Evolutionary conservation across 2,113 vertebrate species (phyloP), one percentile per base, ranked within the genome.

Genomic region (Chrysemys picta): DNA sequence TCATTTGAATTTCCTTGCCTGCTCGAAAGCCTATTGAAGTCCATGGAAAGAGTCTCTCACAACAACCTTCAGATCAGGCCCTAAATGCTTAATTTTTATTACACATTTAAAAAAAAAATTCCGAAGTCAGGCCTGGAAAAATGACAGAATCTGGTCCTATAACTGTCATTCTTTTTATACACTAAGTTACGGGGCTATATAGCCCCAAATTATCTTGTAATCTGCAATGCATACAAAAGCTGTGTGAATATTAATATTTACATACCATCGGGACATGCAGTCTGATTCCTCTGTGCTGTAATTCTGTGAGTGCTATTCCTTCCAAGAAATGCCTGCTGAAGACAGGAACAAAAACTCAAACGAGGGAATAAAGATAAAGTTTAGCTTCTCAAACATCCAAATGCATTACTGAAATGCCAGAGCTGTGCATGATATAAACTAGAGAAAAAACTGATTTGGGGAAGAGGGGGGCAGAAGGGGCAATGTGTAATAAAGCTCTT

Each of bases 241-340:
- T 87, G 79, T 78, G 80, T 88, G 93, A 96, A 86, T 94, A 97
- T 96, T 97, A 97, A 97, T 97, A 96, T 98, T 97, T 97, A 97
- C 96, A 97, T 96, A 96, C 90, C 91, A 91, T 91, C 56, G 53
- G 82, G 93, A 94, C 56, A 84, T 93, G 89, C 82, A 80, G 52
- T 78, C 85, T 90, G 80, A 94, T 92, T 95, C 78, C 53, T 0
- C 0, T 96, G 87, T 96, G 65, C 91, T 97, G 81, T 13, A 11
- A 69, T 95, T 94, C 91, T 88, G 38, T 89, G 91, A 95, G 92
- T 91, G 87, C 89, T 97, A 89, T 56, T 19, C 50, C 78, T 98
- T 98, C 96, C 95, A 97, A 97, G 94, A 97, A 97, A 94, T 93
- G 85, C 62, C 93, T 94, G 82, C 80, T 90, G 38, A 94, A 95